phyloP scores from a whole-genome alignment of 2,113 vertebrate species.

The Acrocephalus arundinaceus region DNA sequence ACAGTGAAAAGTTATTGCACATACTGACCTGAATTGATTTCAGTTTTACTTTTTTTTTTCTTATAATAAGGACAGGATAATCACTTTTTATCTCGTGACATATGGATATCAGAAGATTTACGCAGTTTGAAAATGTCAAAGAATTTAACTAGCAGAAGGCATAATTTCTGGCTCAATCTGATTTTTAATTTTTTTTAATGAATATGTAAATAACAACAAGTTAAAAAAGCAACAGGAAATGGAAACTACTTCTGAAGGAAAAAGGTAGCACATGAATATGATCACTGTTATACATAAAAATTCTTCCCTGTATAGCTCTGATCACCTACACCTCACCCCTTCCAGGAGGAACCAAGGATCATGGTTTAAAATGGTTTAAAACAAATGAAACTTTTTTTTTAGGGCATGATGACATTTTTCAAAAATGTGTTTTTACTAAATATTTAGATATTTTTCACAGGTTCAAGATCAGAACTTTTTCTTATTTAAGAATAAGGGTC shows the following conservation, averaged over 20 bases:
- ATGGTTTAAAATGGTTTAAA: neutral
- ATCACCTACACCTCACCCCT: accelerated
- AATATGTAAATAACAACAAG: neutral
- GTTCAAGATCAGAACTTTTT: neutral
- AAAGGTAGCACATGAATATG: neutral
- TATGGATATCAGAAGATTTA: neutral
- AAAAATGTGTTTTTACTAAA: neutral
- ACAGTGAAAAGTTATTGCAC: neutral
- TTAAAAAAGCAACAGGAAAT: neutral
- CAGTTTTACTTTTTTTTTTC: neutral
- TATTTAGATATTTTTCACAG: neutral
- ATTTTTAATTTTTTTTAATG: neutral
- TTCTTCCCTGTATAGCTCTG: neutral
- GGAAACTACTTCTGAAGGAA: neutral
- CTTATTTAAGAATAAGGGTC: neutral
- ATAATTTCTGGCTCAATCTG: neutral
- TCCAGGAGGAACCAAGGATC: accelerated
- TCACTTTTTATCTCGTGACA: neutral
- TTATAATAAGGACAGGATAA: neutral
- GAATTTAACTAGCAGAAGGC: neutral
- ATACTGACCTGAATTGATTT: neutral
- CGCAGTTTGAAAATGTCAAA: neutral
- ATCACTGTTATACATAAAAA: neutral
- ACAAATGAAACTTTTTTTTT: neutral
- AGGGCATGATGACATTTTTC: neutral